Base-by-base conservation (phyloP, 2,113 vertebrate genomes). In the Stomatorhinus ivindoensis region DNA sequence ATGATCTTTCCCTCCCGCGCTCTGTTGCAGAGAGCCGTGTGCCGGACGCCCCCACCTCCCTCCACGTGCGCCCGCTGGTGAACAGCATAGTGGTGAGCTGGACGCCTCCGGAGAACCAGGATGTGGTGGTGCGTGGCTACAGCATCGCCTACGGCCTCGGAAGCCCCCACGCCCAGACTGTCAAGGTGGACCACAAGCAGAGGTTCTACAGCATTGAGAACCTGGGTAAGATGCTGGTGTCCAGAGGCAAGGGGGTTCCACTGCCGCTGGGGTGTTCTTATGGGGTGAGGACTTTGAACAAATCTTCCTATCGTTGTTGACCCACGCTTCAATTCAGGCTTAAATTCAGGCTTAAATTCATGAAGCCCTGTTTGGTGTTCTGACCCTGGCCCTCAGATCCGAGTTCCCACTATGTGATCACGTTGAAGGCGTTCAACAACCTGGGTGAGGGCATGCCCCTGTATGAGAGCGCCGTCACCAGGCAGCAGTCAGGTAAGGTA, bases 11-110 rank as follows among this genome's bases (percentile, higher is more conserved):
- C 31, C 73, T 11, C 31, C 17, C 31, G 19, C 27, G 55, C 51
- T 17, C 55, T 93, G 83, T 39, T 17, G 15, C 95, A 99, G 98
- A 99, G 93, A 96, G 96, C 0, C 96, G 96, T 0, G 98, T 99
- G 73, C 98, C 98, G 0, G 97, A 99, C 89, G 96, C 98, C 83
- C 98, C 98, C 2, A 99, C 98, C 89, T 99, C 98, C 1, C 96
- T 99, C n/a, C 98, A 99, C 0, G 98, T 99, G 44, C 97, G 98
- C 0, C 97, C 98, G 0, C 96, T 99, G 35, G 96, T 99, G 89
- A 99, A 97, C 91, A 98, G 97, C 88, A 99, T 99, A 0, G 98
- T 99, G 21, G 98, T 99, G 15, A 99, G 98, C 94, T 99, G 98
- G 98, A 99, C 98, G 0, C 98, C 98, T 0, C 98, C 98, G 0